Evolutionary conservation across 92 coral and sea anemone species (phyloP).

Genomic region (Montipora capitata): DNA sequence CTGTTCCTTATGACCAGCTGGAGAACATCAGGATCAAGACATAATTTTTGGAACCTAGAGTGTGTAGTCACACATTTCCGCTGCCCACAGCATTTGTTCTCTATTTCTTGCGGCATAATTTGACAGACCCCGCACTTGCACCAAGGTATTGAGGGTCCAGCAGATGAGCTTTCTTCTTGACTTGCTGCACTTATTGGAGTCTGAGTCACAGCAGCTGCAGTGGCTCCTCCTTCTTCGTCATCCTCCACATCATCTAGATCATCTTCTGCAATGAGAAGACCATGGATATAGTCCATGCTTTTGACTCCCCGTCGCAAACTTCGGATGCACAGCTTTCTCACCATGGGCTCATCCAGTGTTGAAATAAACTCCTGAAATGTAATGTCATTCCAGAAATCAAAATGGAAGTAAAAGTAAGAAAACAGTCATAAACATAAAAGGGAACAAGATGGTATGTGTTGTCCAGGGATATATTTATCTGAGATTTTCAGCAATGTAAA

Average conservation of each 20-base stretch:
- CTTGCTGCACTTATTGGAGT: neutral
- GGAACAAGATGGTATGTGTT: no score
- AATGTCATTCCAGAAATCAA: no score
- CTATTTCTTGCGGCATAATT: no score
- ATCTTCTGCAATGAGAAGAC: neutral
- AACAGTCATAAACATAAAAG: no score
- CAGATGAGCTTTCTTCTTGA: neutral
- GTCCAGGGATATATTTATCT: no score
- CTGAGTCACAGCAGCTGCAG: neutral
- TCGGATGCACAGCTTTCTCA: neutral
- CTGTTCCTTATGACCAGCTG: conserved; percentile 38
- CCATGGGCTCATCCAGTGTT: neutral
- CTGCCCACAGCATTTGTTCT: conserved; percentile 35
- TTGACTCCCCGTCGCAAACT: neutral
- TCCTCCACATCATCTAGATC: neutral
- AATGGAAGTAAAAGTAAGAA: no score
- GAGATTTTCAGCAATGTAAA: no score
- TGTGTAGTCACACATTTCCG: conserved; percentile 19
- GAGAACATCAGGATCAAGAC: conserved; percentile 73
- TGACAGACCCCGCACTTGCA: neutral
- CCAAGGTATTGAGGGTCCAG: neutral
- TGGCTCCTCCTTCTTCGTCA: neutral
- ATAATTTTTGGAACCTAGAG: conserved; percentile 47
- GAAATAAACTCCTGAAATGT: neutral
- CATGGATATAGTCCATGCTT: conserved; percentile 9